Base-by-base conservation (phyloP, 2,888 invertebrate species). In the Cheilosia impressa region DNA sequence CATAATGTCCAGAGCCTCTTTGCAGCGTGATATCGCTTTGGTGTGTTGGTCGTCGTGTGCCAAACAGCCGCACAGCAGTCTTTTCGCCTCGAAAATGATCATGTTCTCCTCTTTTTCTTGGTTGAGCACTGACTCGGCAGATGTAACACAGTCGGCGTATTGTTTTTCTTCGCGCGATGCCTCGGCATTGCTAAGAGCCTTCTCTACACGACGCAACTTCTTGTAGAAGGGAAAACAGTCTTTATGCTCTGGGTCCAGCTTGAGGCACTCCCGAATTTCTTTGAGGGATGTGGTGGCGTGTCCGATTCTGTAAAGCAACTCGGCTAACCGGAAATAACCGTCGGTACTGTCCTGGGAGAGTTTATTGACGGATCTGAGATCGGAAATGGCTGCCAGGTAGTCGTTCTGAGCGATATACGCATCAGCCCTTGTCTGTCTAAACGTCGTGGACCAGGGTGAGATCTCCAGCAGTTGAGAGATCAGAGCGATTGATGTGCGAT, bases 231-330 rank as follows among this genome's bases (percentile, higher is more conserved):
- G 95, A 92, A 98, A 98, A 92, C 99, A 99, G 89, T 96, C 94
- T 93, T 98, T 98, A 93, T 99, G 98, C 89, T 99, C 99, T 0
- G 99, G 99, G 92, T 99, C 99, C 52, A 99, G 93, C 91, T 97
- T 98, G 19, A 99, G 94, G 92, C 99, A 99, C 92, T 99, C 99
- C 22, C 99, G 95, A 87, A 99, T 96, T 93, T 99, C 98, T 93
- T 95, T 96, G 45, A 99, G 93, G 0, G 98, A 95, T 89, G 98
- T 98, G 22, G 96, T 96, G 58, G 98, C 97, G 89, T 99, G 97
- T 3, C 99, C 99, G 72, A 98, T 94, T 88, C 95, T 94, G 93
- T 99, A 99, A 68, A 98, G 94, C 82, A 99, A 93, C 72, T 94
- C 93, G 58, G 98, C 95, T n/a, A 99, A 94, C 87, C 89, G 89